Evolutionary conservation across 1,140 invertebrate species (phyloP), one percentile per base, ranked within the genome.

Genomic region (Atta colombica): DNA sequence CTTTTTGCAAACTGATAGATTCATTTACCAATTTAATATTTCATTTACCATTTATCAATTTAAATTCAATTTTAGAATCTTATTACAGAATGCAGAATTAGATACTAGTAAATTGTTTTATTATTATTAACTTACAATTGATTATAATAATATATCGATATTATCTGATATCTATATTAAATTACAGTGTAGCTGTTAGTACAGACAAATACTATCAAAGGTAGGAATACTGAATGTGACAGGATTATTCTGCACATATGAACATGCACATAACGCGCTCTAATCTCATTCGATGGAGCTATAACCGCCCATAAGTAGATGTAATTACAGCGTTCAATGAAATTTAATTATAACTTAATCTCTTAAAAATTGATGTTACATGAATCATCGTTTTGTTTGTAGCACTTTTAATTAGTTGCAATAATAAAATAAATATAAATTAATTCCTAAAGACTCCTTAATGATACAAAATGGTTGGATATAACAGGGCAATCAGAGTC

Each of bases 201-300:
- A 74, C 6, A n/a, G 53, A 77, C 39, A 69, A 69, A 69, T 63
- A 49, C 35, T 65, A 49, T 31, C 8, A 2, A 65, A 63, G 25
- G 6, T 63, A 63, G 39, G 75, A 63, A 45, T 28, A 77, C 58
- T 58, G 31, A 16, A 69, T 69, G 66, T 69, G 39, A 69, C 66
- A 77, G 55, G 35, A 77, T 77, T 77, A 77, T 77, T 61, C 74
- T 10, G 55, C 74, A 77, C n/a, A 45, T 39, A 60, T 60, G 35
- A 60, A 18, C 31, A 60, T 28, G 58, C 58, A 77, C 35, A 77
- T 74, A 77, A 77, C 35, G 31, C 31, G 55, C 58, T 77, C 21
- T 77, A 77, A 77, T 61, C 74, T 77, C 31, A 5, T 53, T 77
- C 55, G 58, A 77, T 77, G 74, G 35, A 77, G 55, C 35, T 77